Evolutionary conservation across 2,113 vertebrate genomes (phyloP), one percentile per base, ranked within the genome.

Genomic region (Rhipidura dahli): DNA sequence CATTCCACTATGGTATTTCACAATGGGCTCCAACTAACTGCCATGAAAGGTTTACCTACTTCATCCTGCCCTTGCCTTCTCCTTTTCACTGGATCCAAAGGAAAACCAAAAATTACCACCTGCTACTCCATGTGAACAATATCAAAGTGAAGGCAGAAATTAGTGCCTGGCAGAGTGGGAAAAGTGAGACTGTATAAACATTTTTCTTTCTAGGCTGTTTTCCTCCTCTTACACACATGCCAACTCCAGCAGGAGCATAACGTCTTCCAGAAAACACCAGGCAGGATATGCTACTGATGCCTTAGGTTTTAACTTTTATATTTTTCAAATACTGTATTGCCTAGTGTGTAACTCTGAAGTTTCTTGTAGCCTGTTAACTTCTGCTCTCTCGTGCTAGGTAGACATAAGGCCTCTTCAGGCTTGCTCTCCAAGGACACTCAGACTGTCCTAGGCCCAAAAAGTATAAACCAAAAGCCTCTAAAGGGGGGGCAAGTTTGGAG

Each of bases 81-180:
- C 40, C 35, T 80, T 56, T 47, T 18, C 31, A 9, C 0, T 39
- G n/a, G 49, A 60, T 50, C 63, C 1, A 1, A 73, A 11, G 6
- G 35, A 88, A 92, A 81, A 45, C 13, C 20, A 56, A n/a, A 61
- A 50, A 37, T 64, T 71, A 77, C 15, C 42, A 75, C 49, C 47
- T 76, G 73, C 77, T 82, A 26, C 31, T 64, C 44, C 64, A 51
- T 2, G 9, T 15, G 19, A 84, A 31, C 11, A 68, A 22, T 3
- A 33, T 28, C 60, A 82, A 65, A 76, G 20, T 3, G 8, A 90
- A 24, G 26, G 61, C 49, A 96, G 28, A 76, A 83, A 31, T 10
- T 24, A 73, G 21, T 16, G 44, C 63, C 20, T 61, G 21, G 37
- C 37, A 81, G n/a, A 77, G 27, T 13, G 4, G 27, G 15, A 63